These are phyloP conservation scores for Octodonta nipae DNA, from an alignment of 2,888 invertebrate genomes.

Conservation along the genomic window DNA sequence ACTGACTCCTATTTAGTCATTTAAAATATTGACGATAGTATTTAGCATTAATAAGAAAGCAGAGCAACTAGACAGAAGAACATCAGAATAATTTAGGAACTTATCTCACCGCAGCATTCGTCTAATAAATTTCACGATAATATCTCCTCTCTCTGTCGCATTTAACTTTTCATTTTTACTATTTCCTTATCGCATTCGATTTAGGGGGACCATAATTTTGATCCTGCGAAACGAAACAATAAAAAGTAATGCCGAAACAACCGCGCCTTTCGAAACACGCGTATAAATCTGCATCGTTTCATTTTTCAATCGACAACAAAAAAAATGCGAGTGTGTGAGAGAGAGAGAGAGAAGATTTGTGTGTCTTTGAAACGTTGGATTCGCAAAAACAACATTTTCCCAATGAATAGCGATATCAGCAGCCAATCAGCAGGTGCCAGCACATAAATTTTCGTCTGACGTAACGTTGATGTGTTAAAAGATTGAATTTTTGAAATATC, in stretches of 20 bases:
- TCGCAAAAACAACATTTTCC: too few relatives aligned
- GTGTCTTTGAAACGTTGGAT: too few relatives aligned
- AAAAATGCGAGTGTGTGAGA: too few relatives aligned
- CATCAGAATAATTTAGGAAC: conserved; percentile 28
- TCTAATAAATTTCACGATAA: conserved; percentile 34
- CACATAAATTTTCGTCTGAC: conserved; percentile 21
- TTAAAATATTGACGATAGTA: conserved; percentile 27
- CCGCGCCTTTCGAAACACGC: too few relatives aligned
- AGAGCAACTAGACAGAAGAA: too few relatives aligned
- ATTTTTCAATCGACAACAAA: too few relatives aligned
- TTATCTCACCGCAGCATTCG: conserved; percentile 32
- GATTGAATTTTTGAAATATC: conserved; percentile 28
- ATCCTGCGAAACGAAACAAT: too few relatives aligned
- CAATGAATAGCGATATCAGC: too few relatives aligned
- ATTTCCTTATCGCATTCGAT: conserved; percentile 21
- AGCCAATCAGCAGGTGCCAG: conserved; percentile 19
- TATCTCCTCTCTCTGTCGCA: conserved; percentile 25
- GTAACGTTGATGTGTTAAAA: conserved; percentile 25
- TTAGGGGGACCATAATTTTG: conserved; percentile 16
- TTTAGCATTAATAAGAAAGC: too few relatives aligned
- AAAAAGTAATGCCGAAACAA: too few relatives aligned
- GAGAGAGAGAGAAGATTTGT: too few relatives aligned
- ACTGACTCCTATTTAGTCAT: conserved; percentile 13
- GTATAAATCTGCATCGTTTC: too few relatives aligned
- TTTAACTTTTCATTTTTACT: conserved; percentile 26